Conservation (phyloP, 1,140 invertebrate genomes). For the Diprion similis region DNA sequence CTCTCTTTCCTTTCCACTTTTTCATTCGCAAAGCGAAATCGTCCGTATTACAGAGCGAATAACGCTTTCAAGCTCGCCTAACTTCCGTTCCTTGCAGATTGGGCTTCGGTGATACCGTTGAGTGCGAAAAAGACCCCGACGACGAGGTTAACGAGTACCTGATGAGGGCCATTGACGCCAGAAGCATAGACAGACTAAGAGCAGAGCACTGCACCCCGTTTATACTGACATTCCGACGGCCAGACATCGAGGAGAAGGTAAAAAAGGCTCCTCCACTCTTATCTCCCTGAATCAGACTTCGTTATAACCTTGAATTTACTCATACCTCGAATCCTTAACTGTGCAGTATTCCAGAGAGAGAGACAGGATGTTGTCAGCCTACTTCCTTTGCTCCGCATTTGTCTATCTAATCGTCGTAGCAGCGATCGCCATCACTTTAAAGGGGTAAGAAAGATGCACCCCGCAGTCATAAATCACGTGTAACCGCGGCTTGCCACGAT, state of each 20-base stretch:
- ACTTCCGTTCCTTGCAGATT: slow-evolving; percentile 61
- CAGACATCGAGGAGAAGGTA: slow-evolving; percentile 82
- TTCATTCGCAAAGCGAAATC: not conserved
- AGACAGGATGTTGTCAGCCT: slow-evolving; percentile 84
- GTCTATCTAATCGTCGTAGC: slow-evolving; percentile 71
- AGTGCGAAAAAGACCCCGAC: slow-evolving; percentile 77
- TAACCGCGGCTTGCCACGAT: not conserved
- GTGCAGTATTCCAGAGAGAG: slow-evolving; percentile 77
- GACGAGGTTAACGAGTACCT: slow-evolving; percentile 96
- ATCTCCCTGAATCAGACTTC: not conserved
- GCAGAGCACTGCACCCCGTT: slow-evolving; percentile 84
- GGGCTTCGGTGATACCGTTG: slow-evolving; percentile 67
- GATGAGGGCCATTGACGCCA: slow-evolving; percentile 90
- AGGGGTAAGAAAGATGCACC: slow-evolving; percentile 56
- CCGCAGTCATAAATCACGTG: too few species aligned
- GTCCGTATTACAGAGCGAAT: not conserved
- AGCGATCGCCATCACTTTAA: slow-evolving; percentile 74
- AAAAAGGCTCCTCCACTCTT: slow-evolving; percentile 7
- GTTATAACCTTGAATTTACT: not conserved
- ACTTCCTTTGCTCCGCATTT: slow-evolving; percentile 83
- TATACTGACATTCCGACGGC: slow-evolving; percentile 81
- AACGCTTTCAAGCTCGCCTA: slow-evolving; percentile 6
- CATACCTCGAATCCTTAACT: slow-evolving; percentile 13
- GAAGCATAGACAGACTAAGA: slow-evolving; percentile 88
- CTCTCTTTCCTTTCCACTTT: too few species aligned